A percentile compares a stretch with the other conserved stretches of the same genome.
phyloP scores from a whole-genome alignment of 2,797 vertebrate species.

The Malurus leucopterus region DNA sequence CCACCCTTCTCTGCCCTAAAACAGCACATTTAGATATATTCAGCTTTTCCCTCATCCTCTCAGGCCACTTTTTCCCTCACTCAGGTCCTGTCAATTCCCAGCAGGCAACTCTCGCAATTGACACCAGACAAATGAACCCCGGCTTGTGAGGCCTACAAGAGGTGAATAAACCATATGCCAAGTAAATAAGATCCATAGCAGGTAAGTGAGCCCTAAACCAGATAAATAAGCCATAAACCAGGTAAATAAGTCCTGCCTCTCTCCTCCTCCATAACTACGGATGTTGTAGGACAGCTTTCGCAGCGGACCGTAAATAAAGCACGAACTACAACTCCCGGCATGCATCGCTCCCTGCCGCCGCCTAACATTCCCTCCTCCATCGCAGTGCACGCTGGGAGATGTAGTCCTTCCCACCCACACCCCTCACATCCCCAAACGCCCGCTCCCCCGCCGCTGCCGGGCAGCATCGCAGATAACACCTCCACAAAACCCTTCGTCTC shows the following conservation, averaged over 20 bases:
- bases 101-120: neutral
- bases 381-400: neutral
- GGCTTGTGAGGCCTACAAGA: neutral
- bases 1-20: neutral
- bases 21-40: fast-evolving
- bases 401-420: fast-evolving
- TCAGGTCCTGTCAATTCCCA: neutral
- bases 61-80: neutral
- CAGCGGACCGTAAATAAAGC: fast-evolving
- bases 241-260: fast-evolving
- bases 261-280: fast-evolving
- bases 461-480: fast-evolving
- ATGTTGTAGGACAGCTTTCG: fast-evolving
- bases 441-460: fast-evolving
- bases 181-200: neutral
- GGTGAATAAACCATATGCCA: neutral
- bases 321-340: neutral
- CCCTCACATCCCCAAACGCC: fast-evolving
- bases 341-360: fast-evolving
- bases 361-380: fast-evolving
- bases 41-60: neutral
- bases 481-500: neutral
- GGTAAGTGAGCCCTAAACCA: neutral
- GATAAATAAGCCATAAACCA: neutral
- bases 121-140: neutral